Evolutionary conservation across 2,113 vertebrate species (phyloP).

Genomic region (Lonchura striata): DNA sequence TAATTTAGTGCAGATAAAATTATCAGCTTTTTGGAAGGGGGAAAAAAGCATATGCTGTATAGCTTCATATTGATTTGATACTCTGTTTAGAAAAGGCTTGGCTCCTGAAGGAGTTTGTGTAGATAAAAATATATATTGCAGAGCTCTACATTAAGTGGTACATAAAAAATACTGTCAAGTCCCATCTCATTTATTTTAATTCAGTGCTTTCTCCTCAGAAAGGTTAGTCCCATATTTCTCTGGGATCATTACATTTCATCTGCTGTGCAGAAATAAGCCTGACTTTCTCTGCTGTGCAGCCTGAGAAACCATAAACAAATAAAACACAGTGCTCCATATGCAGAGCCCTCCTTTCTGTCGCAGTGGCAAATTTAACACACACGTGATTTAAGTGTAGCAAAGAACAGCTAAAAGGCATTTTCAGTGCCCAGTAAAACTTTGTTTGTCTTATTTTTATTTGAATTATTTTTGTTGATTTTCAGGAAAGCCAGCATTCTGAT

Average conservation of each 20-base stretch:
- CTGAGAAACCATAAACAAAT: neutral
- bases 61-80: neutral
- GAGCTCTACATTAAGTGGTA: neutral
- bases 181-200: slow-evolving; percentile 14
- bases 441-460: neutral
- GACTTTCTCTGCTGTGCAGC: slow-evolving; percentile 45
- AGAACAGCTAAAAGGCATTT: neutral
- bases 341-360: neutral
- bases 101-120: neutral
- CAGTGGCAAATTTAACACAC: slow-evolving; percentile 5
- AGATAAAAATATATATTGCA: slow-evolving; percentile 2
- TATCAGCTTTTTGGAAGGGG: neutral
- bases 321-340: neutral
- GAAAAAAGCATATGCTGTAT: neutral
- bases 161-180: slow-evolving; percentile 19
- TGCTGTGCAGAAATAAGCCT: slow-evolving; percentile 35
- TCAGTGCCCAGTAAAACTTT: neutral
- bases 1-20: neutral
- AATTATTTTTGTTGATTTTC: neutral
- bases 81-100: neutral
- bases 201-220: slow-evolving; percentile 4
- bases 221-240: slow-evolving; percentile 13
- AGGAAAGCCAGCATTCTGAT: neutral
- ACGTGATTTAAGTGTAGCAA: neutral
- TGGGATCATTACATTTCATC: slow-evolving; percentile 30